Evolutionary conservation across 2,797 vertebrate species (phyloP).

Genomic region (Lagorchestes hirsutus): DNA sequence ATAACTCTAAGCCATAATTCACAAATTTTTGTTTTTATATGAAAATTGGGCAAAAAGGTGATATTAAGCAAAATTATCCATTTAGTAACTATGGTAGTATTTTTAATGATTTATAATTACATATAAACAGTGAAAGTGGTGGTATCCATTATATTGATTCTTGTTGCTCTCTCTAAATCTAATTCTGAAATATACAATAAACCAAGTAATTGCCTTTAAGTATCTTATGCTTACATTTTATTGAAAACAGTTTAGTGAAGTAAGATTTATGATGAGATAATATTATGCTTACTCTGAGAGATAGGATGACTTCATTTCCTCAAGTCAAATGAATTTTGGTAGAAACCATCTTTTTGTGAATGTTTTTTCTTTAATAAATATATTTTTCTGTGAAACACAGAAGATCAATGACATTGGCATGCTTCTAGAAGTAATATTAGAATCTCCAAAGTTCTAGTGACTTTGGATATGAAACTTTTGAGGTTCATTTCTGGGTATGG

Average conservation of each 20-base stretch:
- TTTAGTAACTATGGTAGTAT: slow-evolving; percentile 46
- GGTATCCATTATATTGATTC: slow-evolving; percentile 5
- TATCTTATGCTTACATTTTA: not conserved
- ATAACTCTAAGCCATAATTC: slow-evolving; percentile 68
- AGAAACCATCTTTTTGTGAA: not conserved
- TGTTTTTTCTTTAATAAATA: not conserved
- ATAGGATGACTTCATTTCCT: not conserved
- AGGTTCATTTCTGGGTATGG: not conserved
- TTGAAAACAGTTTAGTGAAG: not conserved
- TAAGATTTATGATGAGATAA: not conserved
- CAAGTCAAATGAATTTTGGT: not conserved
- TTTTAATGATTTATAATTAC: slow-evolving; percentile 35
- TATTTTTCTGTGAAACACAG: not conserved
- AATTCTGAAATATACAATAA: slow-evolving; percentile 40
- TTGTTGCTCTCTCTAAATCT: slow-evolving; percentile 33
- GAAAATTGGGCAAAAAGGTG: slow-evolving; percentile 52
- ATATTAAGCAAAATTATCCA: slow-evolving; percentile 55
- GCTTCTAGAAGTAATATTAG: not conserved
- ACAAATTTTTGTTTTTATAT: slow-evolving; percentile 73
- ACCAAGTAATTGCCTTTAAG: slow-evolving; percentile 33
- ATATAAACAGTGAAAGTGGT: slow-evolving; percentile 26
- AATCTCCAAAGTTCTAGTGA: not conserved
- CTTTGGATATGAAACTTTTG: not conserved
- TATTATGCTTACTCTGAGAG: not conserved
- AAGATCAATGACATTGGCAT: not conserved